These are phyloP conservation scores for Anolis sagrei DNA, from an alignment of 2,113 vertebrate genomes.

Conservation along the genomic window DNA sequence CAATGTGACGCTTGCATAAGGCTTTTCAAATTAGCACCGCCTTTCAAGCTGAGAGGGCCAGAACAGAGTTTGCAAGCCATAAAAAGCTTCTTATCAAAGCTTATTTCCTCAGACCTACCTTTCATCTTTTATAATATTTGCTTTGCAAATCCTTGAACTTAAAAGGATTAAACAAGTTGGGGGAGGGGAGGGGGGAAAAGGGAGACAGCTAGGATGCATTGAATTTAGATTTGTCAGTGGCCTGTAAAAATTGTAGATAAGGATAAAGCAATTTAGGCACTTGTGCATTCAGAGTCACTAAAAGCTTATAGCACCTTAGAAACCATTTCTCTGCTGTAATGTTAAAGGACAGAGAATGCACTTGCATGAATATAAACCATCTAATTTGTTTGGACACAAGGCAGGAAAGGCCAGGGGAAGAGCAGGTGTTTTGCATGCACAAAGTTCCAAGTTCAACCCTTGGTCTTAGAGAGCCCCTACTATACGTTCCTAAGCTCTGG, in stretches of 20 bases:
- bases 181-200: background rate
- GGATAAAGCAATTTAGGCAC: slow-evolving; percentile 53
- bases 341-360: background rate
- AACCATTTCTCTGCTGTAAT: background rate
- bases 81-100: slow-evolving; percentile 76
- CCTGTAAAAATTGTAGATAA: slow-evolving; percentile 55
- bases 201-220: slow-evolving; percentile 57
- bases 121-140: slow-evolving; percentile 81
- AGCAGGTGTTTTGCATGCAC: background rate
- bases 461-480: background rate
- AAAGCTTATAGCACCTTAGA: slow-evolving; percentile 8
- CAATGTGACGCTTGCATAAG: slow-evolving; percentile 54
- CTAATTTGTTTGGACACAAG: background rate
- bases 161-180: slow-evolving; percentile 74
- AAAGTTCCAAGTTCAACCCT: background rate
- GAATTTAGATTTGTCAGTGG: slow-evolving; percentile 64
- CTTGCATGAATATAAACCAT: slow-evolving; percentile 14
- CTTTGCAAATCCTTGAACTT: slow-evolving; percentile 79
- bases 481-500: background rate
- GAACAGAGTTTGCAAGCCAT: slow-evolving; percentile 71
- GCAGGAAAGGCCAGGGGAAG: background rate
- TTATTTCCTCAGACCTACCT: slow-evolving; percentile 77
- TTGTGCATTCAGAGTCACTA: slow-evolving; percentile 43
- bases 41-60: slow-evolving; percentile 70
- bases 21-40: slow-evolving; percentile 70